Conservation (phyloP, 2,113 vertebrate genomes). For the Castor canadensis region DNA sequence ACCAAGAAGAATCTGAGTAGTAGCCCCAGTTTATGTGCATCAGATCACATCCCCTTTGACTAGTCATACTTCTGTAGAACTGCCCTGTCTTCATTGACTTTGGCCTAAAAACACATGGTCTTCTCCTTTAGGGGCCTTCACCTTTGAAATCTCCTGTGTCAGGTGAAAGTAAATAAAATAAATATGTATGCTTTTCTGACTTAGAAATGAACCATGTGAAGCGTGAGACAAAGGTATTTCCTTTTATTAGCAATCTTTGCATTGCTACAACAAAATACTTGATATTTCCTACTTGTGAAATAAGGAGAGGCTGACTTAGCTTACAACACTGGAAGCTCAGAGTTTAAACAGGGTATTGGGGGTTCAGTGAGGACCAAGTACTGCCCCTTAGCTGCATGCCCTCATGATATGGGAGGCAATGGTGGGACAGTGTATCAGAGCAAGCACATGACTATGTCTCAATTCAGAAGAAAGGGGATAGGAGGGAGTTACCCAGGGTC, state of each 20-base stretch:
- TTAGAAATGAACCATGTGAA: neutral
- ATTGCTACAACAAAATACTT: neutral
- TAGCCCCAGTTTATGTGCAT: neutral
- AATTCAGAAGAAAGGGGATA: too few relatives aligned
- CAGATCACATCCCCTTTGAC: neutral
- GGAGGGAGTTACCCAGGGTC: too few relatives aligned
- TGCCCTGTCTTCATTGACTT: too few relatives aligned
- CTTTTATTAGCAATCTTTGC: neutral
- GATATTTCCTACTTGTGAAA: neutral
- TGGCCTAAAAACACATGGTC: too few relatives aligned
- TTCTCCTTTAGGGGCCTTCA: neutral
- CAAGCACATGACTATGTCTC: neutral
- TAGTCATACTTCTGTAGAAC: rapidly evolving
- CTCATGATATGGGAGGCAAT: neutral
- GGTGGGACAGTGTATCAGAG: too few relatives aligned
- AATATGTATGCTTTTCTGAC: neutral
- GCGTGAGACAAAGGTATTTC: neutral
- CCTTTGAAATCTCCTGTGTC: neutral
- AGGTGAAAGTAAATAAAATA: neutral
- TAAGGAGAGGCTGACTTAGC: neutral
- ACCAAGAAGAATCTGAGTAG: neutral
- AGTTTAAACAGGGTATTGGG: too few relatives aligned
- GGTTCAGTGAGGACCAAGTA: neutral
- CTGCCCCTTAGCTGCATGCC: neutral
- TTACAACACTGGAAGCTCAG: too few relatives aligned